Conservation (phyloP, 1,140 invertebrate genomes). For the Whitmania pigra region DNA sequence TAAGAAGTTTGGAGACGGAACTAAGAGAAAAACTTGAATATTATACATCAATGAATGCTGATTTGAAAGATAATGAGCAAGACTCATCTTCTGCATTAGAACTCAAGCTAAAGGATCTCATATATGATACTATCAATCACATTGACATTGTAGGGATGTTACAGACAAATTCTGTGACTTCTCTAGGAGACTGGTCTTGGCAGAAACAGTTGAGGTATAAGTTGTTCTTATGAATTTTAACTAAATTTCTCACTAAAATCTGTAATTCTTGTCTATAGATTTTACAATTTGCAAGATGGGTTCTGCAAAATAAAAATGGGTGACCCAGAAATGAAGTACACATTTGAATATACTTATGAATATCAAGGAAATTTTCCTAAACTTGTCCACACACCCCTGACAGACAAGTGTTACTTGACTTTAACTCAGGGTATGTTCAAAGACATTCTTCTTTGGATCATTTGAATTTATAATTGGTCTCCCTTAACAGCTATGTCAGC, state of each 20-base stretch:
- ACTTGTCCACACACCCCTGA: slow-evolving; percentile 80
- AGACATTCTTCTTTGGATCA: not conserved
- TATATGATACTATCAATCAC: slow-evolving; percentile 85
- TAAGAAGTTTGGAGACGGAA: slow-evolving; percentile 47
- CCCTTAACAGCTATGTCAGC: slow-evolving; percentile 63
- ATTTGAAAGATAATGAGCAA: slow-evolving; percentile 28
- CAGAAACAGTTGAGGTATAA: slow-evolving; percentile 85
- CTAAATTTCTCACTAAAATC: not conserved
- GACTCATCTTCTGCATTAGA: slow-evolving; percentile 37
- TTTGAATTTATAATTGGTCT: too few species aligned
- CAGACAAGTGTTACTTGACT: slow-evolving; percentile 88
- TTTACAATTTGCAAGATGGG: slow-evolving; percentile 27
- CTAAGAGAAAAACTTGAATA: slow-evolving; percentile 50
- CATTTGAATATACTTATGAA: slow-evolving; percentile 86
- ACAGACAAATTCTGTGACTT: slow-evolving; percentile 53
- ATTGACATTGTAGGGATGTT: slow-evolving; percentile 66
- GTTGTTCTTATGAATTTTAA: not conserved
- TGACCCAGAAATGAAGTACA: slow-evolving; percentile 53
- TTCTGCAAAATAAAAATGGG: slow-evolving; percentile 53
- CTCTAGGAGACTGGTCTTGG: slow-evolving; percentile 73
- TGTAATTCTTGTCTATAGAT: not conserved
- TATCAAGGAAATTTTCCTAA: slow-evolving; percentile 85
- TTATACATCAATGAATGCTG: slow-evolving; percentile 50
- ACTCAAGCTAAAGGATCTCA: slow-evolving; percentile 57
- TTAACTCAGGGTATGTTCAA: slow-evolving; percentile 60